These are phyloP conservation scores for Campoletis sonorensis DNA, from an alignment of 1,140 invertebrate genomes.

Conservation along the genomic window DNA sequence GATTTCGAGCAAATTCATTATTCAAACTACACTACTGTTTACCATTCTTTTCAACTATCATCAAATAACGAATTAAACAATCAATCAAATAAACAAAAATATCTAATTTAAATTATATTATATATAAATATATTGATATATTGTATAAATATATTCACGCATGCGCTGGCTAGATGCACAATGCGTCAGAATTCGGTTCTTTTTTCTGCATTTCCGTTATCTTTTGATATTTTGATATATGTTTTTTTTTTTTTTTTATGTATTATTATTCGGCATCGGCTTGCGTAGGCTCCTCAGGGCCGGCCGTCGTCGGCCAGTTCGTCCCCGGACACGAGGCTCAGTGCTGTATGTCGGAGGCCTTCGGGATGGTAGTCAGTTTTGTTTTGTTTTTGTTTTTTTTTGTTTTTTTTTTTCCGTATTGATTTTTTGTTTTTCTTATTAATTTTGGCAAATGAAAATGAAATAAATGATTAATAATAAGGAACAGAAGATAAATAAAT, in stretches of 20 bases:
- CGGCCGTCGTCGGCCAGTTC: conserved; percentile 76
- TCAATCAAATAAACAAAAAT: conserved; percentile 12
- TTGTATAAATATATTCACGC: conserved; percentile 62
- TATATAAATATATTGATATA: conserved; percentile 10
- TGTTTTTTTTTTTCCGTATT: too few species aligned
- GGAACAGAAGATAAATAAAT: conserved; percentile 44
- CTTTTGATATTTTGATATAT: too few species aligned
- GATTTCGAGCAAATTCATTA: conserved; percentile 18
- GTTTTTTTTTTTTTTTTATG: too few species aligned
- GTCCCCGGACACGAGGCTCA: conserved; percentile 79
- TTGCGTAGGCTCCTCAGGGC: conserved; percentile 75
- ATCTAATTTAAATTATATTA: conserved; percentile 42
- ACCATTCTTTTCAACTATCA: neutral
- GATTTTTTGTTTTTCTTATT: conserved; percentile 38
- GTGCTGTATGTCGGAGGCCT: conserved; percentile 78
- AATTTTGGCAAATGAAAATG: conserved; percentile 55
- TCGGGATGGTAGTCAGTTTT: conserved; percentile 51
- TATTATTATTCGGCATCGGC: conserved; percentile 29
- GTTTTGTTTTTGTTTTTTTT: too few species aligned
- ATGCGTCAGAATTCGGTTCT: conserved; percentile 76
- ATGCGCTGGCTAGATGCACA: conserved; percentile 78
- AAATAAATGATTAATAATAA: conserved; percentile 53
- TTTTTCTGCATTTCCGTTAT: conserved; percentile 55
- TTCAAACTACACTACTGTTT: neutral
- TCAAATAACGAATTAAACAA: neutral